phyloP scores from a whole-genome alignment of 2,888 invertebrate species.

The Cephus nigrinus region DNA sequence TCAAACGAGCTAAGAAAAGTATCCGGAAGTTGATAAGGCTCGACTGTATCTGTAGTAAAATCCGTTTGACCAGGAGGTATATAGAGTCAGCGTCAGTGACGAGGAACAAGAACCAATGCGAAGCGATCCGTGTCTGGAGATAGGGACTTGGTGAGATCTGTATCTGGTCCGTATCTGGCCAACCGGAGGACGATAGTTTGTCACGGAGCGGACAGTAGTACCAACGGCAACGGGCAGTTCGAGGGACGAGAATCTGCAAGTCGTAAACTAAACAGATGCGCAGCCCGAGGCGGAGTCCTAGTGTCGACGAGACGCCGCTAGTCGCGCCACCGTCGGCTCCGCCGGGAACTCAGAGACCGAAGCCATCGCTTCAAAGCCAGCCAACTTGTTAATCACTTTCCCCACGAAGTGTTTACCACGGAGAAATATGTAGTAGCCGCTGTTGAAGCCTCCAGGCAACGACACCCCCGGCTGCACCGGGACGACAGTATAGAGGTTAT shows the following conservation, averaged over 20 bases:
- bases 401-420: conserved; percentile 43
- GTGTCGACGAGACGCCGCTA: conserved; percentile 24
- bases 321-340: conserved; percentile 3
- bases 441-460: background rate
- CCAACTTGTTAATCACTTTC: conserved; percentile 46
- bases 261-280: conserved; percentile 29
- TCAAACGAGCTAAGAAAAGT: background rate
- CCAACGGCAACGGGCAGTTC: background rate
- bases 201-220: conserved; percentile 1
- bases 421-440: conserved; percentile 36
- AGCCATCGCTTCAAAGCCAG: conserved; percentile 18
- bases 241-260: conserved; percentile 18
- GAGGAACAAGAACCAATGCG: background rate
- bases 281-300: conserved; percentile 18
- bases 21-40: background rate
- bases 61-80: background rate
- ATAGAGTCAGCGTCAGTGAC: background rate
- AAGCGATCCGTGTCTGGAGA: background rate
- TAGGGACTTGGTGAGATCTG: background rate
- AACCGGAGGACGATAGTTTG: background rate
- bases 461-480: background rate
- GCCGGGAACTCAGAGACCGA: conserved; percentile 8
- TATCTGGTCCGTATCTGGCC: background rate
- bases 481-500: background rate
- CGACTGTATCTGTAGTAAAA: background rate